Evolutionary conservation across 1,140 invertebrate genomes (phyloP), one percentile per base, ranked within the genome.

Genomic region (Antheraea mylitta): DNA sequence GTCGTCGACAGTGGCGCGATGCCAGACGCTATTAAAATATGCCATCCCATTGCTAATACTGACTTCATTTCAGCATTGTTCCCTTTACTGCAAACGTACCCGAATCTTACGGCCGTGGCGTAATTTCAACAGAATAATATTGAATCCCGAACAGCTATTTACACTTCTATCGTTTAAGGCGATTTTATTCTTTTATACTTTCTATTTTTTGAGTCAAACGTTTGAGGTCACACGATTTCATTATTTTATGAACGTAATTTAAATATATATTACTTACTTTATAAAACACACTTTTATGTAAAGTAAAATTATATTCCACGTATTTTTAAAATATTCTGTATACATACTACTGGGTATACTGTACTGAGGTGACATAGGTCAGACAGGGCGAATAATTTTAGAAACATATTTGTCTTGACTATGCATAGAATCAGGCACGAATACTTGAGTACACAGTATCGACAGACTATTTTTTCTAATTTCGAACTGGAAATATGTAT

Each of bases 21-120:
- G 86, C 87, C 85, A 87, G 81, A 84, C 83, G 83, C 79, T 81
- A 87, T 81, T 87, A 86, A 86, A 87, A 84, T 86, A 89, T 87
- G 81, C 85, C 75, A 83, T 83, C 82, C 81, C 86, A 86, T 86
- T 76, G 79, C 77, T 80, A 78, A 79, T 73, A 82, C 78, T 75
- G 75, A 80, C 75, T 85, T 82, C 76, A 79, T 74, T 79, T 71
- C 69, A 67, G 76, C 70, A 63, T 77, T 74, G 67, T 70, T 69
- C 77, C 66, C 72, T 73, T 77, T 77, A 72, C 70, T 76, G 61
- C 68, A 70, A 71, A 64, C 63, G 68, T 58, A 16, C 69, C 75
- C 69, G 75, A 77, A 78, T 76, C 79, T 77, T 75, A 79, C 78
- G 74, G 75, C 74, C 77, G 79, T 78, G 74, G 76, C 75, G 79